Base-by-base conservation (phyloP, 2,888 invertebrate genomes). In the Synanthedon tipuliformis region DNA sequence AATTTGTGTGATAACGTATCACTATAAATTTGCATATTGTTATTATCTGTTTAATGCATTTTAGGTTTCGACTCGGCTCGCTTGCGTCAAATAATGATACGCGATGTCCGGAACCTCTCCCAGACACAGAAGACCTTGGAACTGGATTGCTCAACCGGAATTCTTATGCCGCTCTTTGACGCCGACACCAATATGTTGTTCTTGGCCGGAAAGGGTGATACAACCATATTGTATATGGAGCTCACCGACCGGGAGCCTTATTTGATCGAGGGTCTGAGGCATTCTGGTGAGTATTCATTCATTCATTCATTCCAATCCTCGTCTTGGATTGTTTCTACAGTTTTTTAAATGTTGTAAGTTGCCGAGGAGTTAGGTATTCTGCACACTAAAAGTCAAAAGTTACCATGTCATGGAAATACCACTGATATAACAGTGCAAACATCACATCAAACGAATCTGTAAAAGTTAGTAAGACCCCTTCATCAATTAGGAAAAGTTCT, bases 161-260 rank as follows among this genome's bases (percentile, higher is more conserved):
- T 97, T 56, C 86, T 98, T 58, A 96, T 98, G 90, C 98, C 98
- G 0, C 88, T 98, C 5, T 97, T 92, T 75, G 98, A 98, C 82
- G 87, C 94, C 12, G 98, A 98, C 70, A 98, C 98, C 48, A 94
- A 94, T 65, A 97, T 98, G 96, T 89, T 98, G 56, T 97, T 98
- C 88, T 86, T 98, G 55, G 95, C 95, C 53, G 98, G 97, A 48
- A 97, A 97, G 89, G 97, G 96, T 7, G 98, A 98, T 68, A 96
- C 95, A 0, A 95, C 95, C 1, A 94, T 98, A 56, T 89, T 93
- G 55, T 97, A 97, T 67, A 90, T 95, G 90, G 98, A 98, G 85
- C 91, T 97, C 1, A 93, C 92, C 50, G 95, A 97, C 58, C 92
- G 94, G 64, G 95, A 95, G 69, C 97, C 97, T 0, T 95, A 91